Base-by-base conservation (phyloP, 1,140 invertebrate genomes). In the Achatina immaculata region DNA sequence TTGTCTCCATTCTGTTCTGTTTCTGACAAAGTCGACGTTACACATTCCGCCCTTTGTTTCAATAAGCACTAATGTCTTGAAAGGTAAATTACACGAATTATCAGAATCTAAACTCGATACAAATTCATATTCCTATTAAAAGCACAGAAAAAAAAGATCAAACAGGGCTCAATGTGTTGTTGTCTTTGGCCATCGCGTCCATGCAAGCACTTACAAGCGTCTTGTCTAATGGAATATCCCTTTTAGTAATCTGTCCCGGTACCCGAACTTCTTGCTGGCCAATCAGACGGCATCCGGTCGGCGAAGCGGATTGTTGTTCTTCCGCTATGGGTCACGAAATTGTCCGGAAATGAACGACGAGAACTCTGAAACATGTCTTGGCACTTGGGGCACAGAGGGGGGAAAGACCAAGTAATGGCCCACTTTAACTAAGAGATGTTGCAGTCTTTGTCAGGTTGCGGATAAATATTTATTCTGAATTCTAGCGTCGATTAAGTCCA, bases 401-500 rank as follows among this genome's bases (percentile, higher is more conserved):
- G 38, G 65, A 78, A 38, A 78, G 76, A 19, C 11, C 58, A 78
- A 78, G 68, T 78, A 78, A 78, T 45, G 58, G 76, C 38, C 58
- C 76, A 78, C 76, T 78, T 78, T 66, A 69, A 28, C 58, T 62
- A n/a, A 36, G 40, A n/a, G 62, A 68, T 78, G 76, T 78, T 78
- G 48, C 76, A 78, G 34, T 38, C 11, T 43, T 68, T 43, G 76
- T 68, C 1, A 24, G 62, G 75, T 38, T 42, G 40, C 34, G 38
- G 75, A 78, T 78, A 78, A 78, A 78, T 78, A 78, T 78, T 78
- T 78, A 78, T 78, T 78, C 55, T 78, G 75, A 78, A 78, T 16
- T 78, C 55, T 74, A 58, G 62, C 31, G 58, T 65, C 75, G 75
- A 78, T 78, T 78, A 78, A 78, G 75, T 65, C 58, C 58, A 55